Conservation (phyloP, 2,888 invertebrate genomes). For the Steinernema carpocapsae region DNA sequence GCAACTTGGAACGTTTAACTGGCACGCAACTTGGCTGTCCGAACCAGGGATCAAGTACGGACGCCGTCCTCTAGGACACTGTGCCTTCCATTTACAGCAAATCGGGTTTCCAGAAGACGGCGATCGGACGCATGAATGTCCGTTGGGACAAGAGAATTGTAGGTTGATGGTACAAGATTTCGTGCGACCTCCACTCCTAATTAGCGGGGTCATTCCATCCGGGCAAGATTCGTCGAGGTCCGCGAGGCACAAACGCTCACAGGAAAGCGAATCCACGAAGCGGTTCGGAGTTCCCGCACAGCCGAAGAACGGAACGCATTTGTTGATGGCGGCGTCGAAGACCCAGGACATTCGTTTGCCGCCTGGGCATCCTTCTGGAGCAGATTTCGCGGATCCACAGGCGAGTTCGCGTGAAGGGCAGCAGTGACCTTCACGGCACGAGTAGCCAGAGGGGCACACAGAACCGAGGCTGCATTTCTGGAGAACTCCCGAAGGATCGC, state of each 20-base stretch:
- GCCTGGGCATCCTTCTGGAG: conserved; percentile 56
- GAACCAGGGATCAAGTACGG: conserved; percentile 67
- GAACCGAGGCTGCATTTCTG: conserved; percentile 60
- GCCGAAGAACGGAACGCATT: conserved; percentile 62
- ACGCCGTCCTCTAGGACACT: conserved; percentile 60
- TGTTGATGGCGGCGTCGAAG: conserved; percentile 56
- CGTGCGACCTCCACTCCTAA: neutral
- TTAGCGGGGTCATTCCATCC: neutral
- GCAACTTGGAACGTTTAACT: conserved; percentile 63
- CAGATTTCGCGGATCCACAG: conserved; percentile 56
- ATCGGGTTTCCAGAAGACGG: conserved; percentile 58
- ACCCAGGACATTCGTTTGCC: conserved; percentile 61
- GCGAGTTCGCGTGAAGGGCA: conserved; percentile 63
- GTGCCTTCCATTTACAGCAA: conserved; percentile 59
- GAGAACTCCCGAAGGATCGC: conserved; percentile 61
- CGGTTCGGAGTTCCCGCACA: conserved; percentile 66
- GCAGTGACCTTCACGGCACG: conserved; percentile 59
- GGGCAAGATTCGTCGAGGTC: neutral
- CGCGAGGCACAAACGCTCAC: neutral
- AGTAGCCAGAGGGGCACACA: conserved; percentile 63
- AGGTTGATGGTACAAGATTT: conserved; percentile 54
- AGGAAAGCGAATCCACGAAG: conserved; percentile 35
- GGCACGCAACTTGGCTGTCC: conserved; percentile 65
- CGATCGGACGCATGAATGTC: conserved; percentile 63
- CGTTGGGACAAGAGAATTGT: conserved; percentile 58